Evolutionary conservation across 1,140 invertebrate species (phyloP).

Genomic region (Drosophila pallidifrons): DNA sequence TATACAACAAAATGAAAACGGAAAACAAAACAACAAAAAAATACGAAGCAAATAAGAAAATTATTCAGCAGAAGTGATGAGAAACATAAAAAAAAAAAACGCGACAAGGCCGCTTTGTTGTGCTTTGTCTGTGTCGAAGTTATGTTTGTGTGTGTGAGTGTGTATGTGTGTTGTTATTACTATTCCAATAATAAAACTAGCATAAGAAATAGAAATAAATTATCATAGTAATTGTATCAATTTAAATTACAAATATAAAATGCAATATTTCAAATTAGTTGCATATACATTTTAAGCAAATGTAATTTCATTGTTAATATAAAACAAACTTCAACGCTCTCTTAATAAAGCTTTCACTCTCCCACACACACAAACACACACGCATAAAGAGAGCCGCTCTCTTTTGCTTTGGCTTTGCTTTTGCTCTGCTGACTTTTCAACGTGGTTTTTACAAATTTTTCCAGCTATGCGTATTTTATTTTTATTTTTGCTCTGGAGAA

Average conservation of each 20-base stretch:
- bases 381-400: constrained; percentile 22
- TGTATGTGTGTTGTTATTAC: constrained; percentile 24
- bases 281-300: neutral
- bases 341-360: constrained; percentile 21
- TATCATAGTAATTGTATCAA: too few species aligned
- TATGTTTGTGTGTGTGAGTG: neutral
- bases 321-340: constrained; percentile 4
- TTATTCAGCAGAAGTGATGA: constrained; percentile 11
- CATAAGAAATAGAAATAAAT: too few species aligned
- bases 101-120: constrained; percentile 49
- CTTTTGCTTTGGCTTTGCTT: neutral
- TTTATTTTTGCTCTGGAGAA: constrained; percentile 27
- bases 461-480: constrained; percentile 35
- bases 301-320: neutral
- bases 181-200: neutral
- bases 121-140: neutral
- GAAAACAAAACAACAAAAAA: constrained; percentile 15
- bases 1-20: constrained; percentile 2
- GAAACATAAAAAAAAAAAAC: constrained; percentile 7
- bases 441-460: constrained; percentile 63
- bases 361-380: constrained; percentile 2
- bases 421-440: constrained; percentile 58
- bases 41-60: neutral
- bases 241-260: neutral
- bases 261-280: neutral